Evolutionary conservation across 2,888 invertebrate genomes (phyloP).

Genomic region (Microplitis manilae): DNA sequence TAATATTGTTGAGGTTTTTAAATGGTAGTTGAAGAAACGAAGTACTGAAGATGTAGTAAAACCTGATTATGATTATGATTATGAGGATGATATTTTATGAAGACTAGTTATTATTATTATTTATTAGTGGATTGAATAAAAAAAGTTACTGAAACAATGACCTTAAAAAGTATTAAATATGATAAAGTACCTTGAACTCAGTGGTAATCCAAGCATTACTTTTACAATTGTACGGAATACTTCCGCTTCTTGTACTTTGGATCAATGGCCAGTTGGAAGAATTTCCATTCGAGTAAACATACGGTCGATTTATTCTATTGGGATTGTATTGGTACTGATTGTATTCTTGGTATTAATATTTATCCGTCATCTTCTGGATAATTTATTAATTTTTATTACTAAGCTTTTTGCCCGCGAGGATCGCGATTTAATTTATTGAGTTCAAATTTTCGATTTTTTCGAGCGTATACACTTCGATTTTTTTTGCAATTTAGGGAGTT

Average conservation of each 20-base stretch:
- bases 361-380: neutral
- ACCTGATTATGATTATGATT: neutral
- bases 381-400: too few relatives aligned
- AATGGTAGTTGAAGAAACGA: neutral
- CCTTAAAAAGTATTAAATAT: conserved; percentile 19
- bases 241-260: conserved; percentile 19
- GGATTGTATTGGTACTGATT: neutral
- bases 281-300: conserved; percentile 11
- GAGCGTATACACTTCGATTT: too few relatives aligned
- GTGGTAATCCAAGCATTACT: conserved; percentile 58
- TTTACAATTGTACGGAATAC: conserved; percentile 7
- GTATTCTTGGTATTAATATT: neutral
- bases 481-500: too few relatives aligned
- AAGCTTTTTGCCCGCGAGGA: too few relatives aligned
- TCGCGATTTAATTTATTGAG: too few relatives aligned
- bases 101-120: neutral
- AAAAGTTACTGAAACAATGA: conserved; percentile 15
- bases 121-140: neutral
- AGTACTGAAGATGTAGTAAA: neutral
- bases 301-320: neutral
- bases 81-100: neutral
- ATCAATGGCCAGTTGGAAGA: conserved; percentile 13
- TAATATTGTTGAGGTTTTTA: conserved; percentile 2
- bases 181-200: conserved; percentile 59
- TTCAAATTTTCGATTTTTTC: too few relatives aligned